Evolutionary conservation across 92 coral and sea anemone species (phyloP).

Genomic region (Zoanthus sociatus): DNA sequence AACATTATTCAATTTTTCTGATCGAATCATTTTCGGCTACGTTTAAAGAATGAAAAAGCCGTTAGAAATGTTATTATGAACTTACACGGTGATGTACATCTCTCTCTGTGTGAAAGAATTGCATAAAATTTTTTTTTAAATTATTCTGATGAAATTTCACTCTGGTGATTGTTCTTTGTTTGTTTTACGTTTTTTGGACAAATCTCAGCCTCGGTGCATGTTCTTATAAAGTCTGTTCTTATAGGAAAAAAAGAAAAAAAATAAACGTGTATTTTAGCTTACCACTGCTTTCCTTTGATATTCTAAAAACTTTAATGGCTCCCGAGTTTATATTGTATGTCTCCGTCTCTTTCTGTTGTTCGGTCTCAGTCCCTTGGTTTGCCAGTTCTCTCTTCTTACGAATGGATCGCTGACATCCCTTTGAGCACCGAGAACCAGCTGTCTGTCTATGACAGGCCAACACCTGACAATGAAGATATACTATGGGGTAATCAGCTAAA

Average conservation of each 20-base stretch:
- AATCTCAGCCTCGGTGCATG: too few relatives aligned
- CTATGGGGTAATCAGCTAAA: conserved; percentile 46
- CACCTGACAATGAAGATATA: conserved; percentile 50
- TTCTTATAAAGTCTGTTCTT: too few relatives aligned
- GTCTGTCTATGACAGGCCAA: conserved; percentile 59
- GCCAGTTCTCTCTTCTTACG: conserved; percentile 40
- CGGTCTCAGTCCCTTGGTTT: neutral
- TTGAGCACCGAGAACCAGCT: conserved; percentile 50
- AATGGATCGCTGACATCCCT: conserved; percentile 53
- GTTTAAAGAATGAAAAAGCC: too few relatives aligned
- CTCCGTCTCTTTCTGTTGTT: conserved; percentile 34
- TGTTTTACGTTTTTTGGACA: too few relatives aligned
- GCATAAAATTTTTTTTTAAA: too few relatives aligned
- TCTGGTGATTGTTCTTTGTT: too few relatives aligned
- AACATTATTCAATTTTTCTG: too few relatives aligned
- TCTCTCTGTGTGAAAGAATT: too few relatives aligned
- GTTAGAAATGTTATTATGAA: too few relatives aligned
- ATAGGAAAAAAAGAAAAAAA: neutral
- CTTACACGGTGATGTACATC: too few relatives aligned
- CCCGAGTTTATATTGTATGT: conserved; percentile 36
- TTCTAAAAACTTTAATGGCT: neutral
- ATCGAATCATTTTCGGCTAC: too few relatives aligned
- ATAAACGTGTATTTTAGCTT: neutral
- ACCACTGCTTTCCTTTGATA: conserved; percentile 16
- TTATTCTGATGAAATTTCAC: too few relatives aligned